Evolutionary conservation across 2,888 invertebrate genomes (phyloP), one percentile per base, ranked within the genome.

Genomic region (Glyphotaelius pellucidus): DNA sequence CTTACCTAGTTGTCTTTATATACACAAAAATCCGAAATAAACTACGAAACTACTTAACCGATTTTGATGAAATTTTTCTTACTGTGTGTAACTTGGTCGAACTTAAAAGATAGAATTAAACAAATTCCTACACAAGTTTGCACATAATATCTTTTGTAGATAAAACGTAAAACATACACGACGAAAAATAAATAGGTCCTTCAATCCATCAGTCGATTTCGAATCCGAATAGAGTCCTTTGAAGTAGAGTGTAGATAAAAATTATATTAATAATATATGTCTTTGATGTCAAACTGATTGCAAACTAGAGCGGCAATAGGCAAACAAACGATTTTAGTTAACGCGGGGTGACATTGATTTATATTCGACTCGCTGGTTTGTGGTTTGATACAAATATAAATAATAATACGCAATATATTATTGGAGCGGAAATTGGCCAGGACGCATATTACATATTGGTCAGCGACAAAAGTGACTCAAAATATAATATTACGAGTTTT

Each of bases 331-430:
- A 52, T 87, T 52, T 52, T 31, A 87, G n/a, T 79, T 89, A 79
- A 35, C n/a, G 79, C 88, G 32, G 32, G 79, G 42, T n/a, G 88
- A 80, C 67, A 80, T 38, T 89, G 88, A 89, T 89, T 89, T 89
- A 89, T 89, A 11, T n/a, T 79, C 35, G 79, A 80, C 35, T 31
- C 79, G 88, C n/a, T n/a, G 38, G 88, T 80, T 80, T 38, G 88
- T n/a, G 88, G 88, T 89, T 80, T 89, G 32, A 47, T 86, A 47
- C 47, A 38, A 47, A 42, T 86, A 67, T 86, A 67, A 67, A 67
- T 67, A 67, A 67, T n/a, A 32, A 83, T 19, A 83, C 15, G 83
- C 38, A 83, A 83, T 83, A 35, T 32, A 35, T 25, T 32, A 83
- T 25, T 83, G 67, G 83, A 35, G 32, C 32, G 83, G 83, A 83